Base-by-base conservation (phyloP, 2,797 vertebrate species). In the Melanotaenia maccullochi region DNA sequence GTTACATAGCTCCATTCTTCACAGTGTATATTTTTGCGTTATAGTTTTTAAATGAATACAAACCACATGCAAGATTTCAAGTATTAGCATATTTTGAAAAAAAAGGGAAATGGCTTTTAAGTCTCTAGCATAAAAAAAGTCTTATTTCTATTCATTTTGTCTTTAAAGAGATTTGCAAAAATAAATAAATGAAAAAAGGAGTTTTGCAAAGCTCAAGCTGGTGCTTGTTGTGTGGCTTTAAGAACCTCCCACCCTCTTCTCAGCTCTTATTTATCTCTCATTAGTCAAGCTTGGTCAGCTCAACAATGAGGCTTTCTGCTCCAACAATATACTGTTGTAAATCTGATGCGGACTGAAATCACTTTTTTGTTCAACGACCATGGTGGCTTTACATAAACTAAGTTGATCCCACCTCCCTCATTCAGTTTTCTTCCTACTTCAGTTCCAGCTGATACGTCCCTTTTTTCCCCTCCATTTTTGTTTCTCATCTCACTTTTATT, bases 201-300 rank as follows among this genome's bases (percentile, higher is more conserved):
- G 51, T 0, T 54, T 32, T 30, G 40, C 73, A 62, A 60, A 55
- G 22, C 55, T 63, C 66, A 13, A 62, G 52, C n/a, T 52, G 28
- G 52, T 28, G 40, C 20, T 64, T 3, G 30, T 44, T 13, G 18
- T 66, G 71, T 67, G 60, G 73, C 54, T 86, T 49, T 69, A 40
- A 47, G 57, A 73, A 30, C 65, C 33, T 63, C 59, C 59, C 75
- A 42, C 63, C 57, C 69, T 71, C 60, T 47, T 52, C 73, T 59
- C 49, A 78, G 78, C 78, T 76, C 68, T 60, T 73, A 78, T 85
- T 89, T 85, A 74, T 83, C 66, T 70, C 78, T 51, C 68, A 86
- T 90, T 89, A 90, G 89, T 88, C 85, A 87, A 60, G 86, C 47
- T 74, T 79, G 75, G 32, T 89, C 77, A 77, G 79, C 56, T 73